phyloP scores from a whole-genome alignment of 2,797 vertebrate species.

The Bucorvus abyssinicus region DNA sequence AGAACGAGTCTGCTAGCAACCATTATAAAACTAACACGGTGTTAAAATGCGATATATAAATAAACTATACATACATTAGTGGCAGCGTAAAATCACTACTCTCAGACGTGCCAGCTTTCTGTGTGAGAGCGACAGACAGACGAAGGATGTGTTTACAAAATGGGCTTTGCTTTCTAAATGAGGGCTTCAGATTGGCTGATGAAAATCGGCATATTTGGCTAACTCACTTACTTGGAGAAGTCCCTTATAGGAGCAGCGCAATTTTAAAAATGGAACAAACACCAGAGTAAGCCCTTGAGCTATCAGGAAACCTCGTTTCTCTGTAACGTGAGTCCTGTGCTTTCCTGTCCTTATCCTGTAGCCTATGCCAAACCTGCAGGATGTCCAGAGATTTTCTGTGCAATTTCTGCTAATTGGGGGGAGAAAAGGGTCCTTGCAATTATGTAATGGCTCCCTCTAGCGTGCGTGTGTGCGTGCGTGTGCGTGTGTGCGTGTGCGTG shows the following conservation, averaged over 20 bases:
- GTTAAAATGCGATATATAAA: slow-evolving; percentile 25
- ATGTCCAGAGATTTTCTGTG: neutral
- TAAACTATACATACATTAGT: neutral
- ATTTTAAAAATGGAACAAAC: neutral
- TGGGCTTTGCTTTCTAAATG: slow-evolving; percentile 6
- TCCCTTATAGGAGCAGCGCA: neutral
- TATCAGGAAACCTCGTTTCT: neutral
- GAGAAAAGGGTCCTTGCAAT: slow-evolving; percentile 29
- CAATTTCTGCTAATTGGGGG: neutral
- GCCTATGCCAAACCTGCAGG: neutral
- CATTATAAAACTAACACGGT: neutral
- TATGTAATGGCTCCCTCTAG: slow-evolving; percentile 72
- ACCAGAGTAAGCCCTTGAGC: neutral
- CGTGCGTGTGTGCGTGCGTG: neutral
- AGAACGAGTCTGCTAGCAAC: neutral
- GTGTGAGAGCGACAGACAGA: slow-evolving; percentile 12
- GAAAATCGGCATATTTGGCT: neutral
- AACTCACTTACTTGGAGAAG: neutral
- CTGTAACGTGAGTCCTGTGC: neutral
- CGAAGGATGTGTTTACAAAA: slow-evolving; percentile 33
- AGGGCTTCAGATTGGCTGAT: slow-evolving; percentile 48
- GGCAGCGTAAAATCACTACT: neutral
- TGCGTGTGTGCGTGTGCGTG: too few relatives aligned
- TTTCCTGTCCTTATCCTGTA: neutral
- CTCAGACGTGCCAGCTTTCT: slow-evolving; percentile 1